These are phyloP conservation scores for Morpho achilles DNA, from an alignment of 2,888 invertebrate species.

Conservation along the genomic window DNA sequence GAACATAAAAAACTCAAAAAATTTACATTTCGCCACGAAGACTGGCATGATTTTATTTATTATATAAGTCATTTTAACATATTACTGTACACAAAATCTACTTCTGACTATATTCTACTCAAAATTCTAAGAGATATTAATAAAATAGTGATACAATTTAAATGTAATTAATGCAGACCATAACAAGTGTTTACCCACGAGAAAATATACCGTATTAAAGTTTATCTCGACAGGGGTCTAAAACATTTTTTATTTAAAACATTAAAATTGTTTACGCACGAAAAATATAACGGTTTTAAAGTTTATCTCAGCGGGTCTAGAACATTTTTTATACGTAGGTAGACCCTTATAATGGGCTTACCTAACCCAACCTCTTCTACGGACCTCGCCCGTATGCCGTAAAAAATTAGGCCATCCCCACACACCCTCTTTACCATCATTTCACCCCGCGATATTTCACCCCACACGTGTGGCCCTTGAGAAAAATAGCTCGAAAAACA, in stretches of 20 bases:
- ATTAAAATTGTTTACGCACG: too few species aligned
- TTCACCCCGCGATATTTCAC: constrained; percentile 50
- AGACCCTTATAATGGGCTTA: constrained; percentile 32
- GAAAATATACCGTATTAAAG: background rate
- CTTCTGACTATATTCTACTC: too few species aligned
- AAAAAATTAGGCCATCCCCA: constrained; percentile 70
- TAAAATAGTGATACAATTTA: too few species aligned
- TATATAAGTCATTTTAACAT: background rate
- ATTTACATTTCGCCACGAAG: too few species aligned
- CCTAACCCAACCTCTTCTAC: constrained; percentile 51
- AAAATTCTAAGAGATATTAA: too few species aligned
- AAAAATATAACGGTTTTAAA: too few species aligned
- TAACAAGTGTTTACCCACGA: background rate
- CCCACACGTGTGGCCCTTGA: constrained; percentile 66
- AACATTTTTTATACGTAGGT: constrained; percentile 25
- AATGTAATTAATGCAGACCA: too few species aligned
- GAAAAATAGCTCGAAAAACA: constrained; percentile 76
- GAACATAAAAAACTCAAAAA: too few species aligned
- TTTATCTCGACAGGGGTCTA: too few species aligned
- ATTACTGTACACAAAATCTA: background rate
- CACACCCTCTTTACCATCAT: constrained; percentile 31
- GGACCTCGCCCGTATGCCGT: constrained; percentile 45
- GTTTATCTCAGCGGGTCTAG: constrained; percentile 18
- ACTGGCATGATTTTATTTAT: too few species aligned
- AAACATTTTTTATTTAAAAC: too few species aligned